Evolutionary conservation across 2,113 vertebrate species (phyloP), one percentile per base, ranked within the genome.

Genomic region (Nanger granti): DNA sequence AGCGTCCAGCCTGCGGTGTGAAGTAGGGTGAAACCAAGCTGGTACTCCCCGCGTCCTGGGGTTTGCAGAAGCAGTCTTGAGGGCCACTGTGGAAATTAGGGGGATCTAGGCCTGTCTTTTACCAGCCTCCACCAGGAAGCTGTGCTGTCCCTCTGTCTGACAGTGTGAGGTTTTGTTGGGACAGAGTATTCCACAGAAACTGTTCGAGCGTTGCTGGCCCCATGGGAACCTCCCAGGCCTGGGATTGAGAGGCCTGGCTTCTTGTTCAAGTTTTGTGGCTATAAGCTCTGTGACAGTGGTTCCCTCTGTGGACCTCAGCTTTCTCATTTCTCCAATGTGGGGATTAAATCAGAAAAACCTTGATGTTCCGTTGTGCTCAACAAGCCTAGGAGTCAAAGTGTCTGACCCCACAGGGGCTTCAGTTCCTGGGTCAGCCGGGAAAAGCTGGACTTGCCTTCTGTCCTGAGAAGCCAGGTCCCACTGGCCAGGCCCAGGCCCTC

Each of bases 351-450:
- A 76, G 52, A 20, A 54, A 64, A 41, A 60, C 49, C 37, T 7
- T 8, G 31, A 60, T 10, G 1, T 20, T 86, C 76, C 22, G 34
- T 18, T 59, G 60, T 66, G 57, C 47, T 37, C 52, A 11, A 37
- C 52, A 44, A 92, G 69, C 55, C n/a, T 28, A 47, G 83, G n/a
- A 28, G 69, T 60, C 5, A 7, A 79, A 69, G 31, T 34, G 47
- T 34, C 17, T 73, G 47, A n/a, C 24, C 5, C 52, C 47, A 4
- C 0, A 1, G 17, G 34, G 44, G 2, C 7, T n/a, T 86, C 28
- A 83, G 90, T n/a, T 54, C 64, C 57, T 37, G 34, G 44, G n/a
- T 83, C 57, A 88, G 69, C 83, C 49, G 6, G 60, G 41, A 29
- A 54, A 59, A 47, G 41, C 87, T 4, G 5, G 62, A 17, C 31